These are phyloP conservation scores for Grammomys dolichurus DNA, from an alignment of 2,113 vertebrate species.

Conservation along the genomic window DNA sequence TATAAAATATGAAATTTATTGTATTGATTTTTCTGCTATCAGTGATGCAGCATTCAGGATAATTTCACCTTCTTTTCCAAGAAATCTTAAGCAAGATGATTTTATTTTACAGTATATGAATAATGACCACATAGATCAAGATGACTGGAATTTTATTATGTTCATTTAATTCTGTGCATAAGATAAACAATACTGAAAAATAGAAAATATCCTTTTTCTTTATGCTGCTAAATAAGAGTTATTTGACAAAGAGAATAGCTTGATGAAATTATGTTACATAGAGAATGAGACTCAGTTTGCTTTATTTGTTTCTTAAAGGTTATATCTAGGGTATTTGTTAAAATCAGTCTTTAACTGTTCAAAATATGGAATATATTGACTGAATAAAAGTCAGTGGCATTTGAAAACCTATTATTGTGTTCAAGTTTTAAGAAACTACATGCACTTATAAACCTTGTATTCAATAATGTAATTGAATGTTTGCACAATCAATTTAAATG, in stretches of 20 bases:
- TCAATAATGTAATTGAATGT: conserved; percentile 7
- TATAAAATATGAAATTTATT: conserved; percentile 79
- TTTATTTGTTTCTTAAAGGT: not conserved
- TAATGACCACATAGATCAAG: not conserved
- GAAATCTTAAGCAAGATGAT: conserved; percentile 44
- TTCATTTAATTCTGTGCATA: not conserved
- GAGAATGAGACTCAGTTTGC: not conserved
- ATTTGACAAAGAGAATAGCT: not conserved
- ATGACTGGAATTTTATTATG: conserved; percentile 28
- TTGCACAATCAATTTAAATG: not conserved
- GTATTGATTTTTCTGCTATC: conserved; percentile 73
- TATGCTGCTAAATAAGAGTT: not conserved
- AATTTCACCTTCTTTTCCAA: conserved; percentile 56
- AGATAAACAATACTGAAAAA: not conserved
- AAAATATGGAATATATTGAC: not conserved
- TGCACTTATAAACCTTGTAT: not conserved
- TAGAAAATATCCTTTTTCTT: not conserved
- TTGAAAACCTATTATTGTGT: not conserved
- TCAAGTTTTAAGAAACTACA: not conserved
- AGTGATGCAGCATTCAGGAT: conserved; percentile 14
- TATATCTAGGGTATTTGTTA: not conserved
- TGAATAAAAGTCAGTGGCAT: not conserved
- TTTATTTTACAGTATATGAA: conserved; percentile 54
- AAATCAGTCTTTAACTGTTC: not conserved
- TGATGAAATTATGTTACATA: not conserved